Conservation (phyloP, 2,797 vertebrate species). For the Gymnocypris eckloni region DNA sequence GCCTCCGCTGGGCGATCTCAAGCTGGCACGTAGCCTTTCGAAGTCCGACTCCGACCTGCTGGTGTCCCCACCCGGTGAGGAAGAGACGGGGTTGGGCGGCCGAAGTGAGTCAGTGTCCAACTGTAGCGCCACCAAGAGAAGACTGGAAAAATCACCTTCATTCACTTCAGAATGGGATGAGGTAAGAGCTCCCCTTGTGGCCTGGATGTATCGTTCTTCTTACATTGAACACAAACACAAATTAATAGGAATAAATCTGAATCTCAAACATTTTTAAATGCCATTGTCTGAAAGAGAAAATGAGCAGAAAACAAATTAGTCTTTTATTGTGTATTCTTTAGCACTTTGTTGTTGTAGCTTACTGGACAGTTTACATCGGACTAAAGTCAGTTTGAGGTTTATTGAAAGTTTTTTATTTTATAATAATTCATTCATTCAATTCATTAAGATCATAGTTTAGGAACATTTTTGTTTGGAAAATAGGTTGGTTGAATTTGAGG, state of each 20-base stretch:
- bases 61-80: slow-evolving; percentile 92
- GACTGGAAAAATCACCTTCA: slow-evolving; percentile 95
- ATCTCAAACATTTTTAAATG: not conserved
- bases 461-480: not conserved
- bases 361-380: not conserved
- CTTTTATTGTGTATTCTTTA: not conserved
- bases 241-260: not conserved
- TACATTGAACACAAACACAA: not conserved
- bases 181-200: slow-evolving; percentile 78
- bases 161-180: slow-evolving; percentile 99
- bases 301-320: not conserved
- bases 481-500: not conserved
- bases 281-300: not conserved
- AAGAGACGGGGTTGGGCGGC: slow-evolving; percentile 89
- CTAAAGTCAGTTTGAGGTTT: not conserved
- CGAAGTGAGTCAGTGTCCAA: slow-evolving; percentile 97
- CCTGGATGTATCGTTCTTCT: not conserved
- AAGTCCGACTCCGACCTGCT: slow-evolving; percentile 98
- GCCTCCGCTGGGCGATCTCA: slow-evolving; percentile 91
- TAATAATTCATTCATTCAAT: not conserved
- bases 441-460: not conserved
- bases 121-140: slow-evolving; percentile 92
- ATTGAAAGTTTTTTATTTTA: not conserved
- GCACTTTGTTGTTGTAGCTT: not conserved
- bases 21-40: slow-evolving; percentile 96